Evolutionary conservation across 2,888 invertebrate genomes (phyloP).

Genomic region (Ceramica pisi): DNA sequence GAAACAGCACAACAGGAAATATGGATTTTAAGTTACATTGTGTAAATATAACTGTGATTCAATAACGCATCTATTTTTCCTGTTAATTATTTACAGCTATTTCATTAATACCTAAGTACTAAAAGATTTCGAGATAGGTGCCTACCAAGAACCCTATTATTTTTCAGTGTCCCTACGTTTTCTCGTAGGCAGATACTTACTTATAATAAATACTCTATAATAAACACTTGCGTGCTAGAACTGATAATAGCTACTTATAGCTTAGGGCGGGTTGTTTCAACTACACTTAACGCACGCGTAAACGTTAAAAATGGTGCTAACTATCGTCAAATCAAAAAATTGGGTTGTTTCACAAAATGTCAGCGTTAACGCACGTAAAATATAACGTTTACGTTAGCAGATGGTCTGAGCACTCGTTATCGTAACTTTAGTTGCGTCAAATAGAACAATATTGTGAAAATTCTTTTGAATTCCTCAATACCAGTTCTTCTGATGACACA

Average conservation of each 20-base stretch:
- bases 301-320: no score
- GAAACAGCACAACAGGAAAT: slow-evolving; percentile 56
- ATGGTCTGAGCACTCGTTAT: no score
- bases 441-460: no score
- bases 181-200: background rate
- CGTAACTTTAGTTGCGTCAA: no score
- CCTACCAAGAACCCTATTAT: slow-evolving; percentile 23
- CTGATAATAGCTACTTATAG: slow-evolving; percentile 57
- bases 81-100: slow-evolving; percentile 14
- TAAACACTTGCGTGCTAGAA: slow-evolving; percentile 35
- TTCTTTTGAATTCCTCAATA: no score
- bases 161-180: slow-evolving; percentile 31
- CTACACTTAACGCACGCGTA: no score
- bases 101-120: slow-evolving; percentile 16
- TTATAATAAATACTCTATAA: slow-evolving; percentile 35
- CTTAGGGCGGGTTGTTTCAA: no score
- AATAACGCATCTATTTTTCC: slow-evolving; percentile 37
- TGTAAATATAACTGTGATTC: slow-evolving; percentile 30
- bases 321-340: no score
- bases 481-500: no score
- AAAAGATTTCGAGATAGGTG: slow-evolving; percentile 2
- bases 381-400: no score
- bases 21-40: slow-evolving; percentile 18
- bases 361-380: no score
- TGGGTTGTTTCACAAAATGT: no score